These are phyloP conservation scores for Anorthoa munda DNA, from an alignment of 2,888 invertebrate species.

Conservation along the genomic window DNA sequence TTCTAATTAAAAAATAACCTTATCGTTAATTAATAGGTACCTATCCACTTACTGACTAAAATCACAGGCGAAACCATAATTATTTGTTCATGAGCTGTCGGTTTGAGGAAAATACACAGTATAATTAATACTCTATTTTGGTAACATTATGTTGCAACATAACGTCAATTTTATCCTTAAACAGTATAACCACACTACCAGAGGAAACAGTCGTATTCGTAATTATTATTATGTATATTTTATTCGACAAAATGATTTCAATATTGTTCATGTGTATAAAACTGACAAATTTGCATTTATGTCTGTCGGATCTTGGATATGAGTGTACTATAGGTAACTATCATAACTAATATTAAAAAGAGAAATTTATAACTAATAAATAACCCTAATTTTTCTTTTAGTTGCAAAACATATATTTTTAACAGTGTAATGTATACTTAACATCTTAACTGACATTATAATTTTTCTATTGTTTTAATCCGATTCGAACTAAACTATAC, in stretches of 20 bases:
- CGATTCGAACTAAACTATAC: no score
- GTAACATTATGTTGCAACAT: neutral
- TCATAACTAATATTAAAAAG: neutral
- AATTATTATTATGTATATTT: neutral
- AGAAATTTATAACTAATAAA: no score
- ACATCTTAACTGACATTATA: no score
- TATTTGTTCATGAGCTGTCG: no score
- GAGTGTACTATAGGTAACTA: conserved; percentile 6
- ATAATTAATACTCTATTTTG: conserved; percentile 1
- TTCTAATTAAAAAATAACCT: no score
- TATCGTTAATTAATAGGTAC: no score
- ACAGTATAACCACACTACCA: neutral
- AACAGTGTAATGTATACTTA: no score
- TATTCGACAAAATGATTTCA: conserved; percentile 40
- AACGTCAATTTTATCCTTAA: conserved; percentile 34
- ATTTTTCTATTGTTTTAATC: no score
- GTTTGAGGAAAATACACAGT: conserved; percentile 30
- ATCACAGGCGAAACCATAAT: no score
- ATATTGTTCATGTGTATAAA: conserved; percentile 36
- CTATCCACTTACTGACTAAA: no score
- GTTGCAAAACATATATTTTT: no score
- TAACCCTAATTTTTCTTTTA: no score
- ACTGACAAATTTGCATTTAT: conserved; percentile 27
- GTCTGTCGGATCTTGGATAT: conserved; percentile 34
- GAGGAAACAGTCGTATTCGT: conserved; percentile 6